Base-by-base conservation (phyloP, 1,140 invertebrate species). In the Drosophila navojoa region DNA sequence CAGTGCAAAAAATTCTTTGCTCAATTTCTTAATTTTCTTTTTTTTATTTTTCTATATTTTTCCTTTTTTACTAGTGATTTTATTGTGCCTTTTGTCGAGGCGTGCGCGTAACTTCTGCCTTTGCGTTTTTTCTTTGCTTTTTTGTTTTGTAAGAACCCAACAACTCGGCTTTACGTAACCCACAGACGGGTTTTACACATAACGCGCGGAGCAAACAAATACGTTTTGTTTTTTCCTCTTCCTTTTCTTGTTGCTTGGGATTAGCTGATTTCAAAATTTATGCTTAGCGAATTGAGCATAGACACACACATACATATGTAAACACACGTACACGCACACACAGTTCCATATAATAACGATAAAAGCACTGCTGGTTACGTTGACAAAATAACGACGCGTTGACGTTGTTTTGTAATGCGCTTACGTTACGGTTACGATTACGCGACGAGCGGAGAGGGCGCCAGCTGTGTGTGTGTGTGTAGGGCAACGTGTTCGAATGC, bases 91-190 rank as follows among this genome's bases (percentile, higher is more conserved):
- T 27, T 38, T 2, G 15, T 68, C 64, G 58, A 71, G 64, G 70
- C 79, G 79, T 77, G 78, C 74, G 79, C 79, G 79, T 75, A 77
- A 79, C 72, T 87, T 87, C 64, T 74, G 62, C 60, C 54, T 71
- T 73, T 77, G 67, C 71, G 55, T 80, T 66, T 85, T 62, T 66
- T 61, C 45, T 67, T 67, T 71, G 27, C 27, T 7, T 32, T 61
- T 70, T 57, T 73, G 84, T 87, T 87, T 89, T 87, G 69, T 87
- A 89, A 87, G 82, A 89, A 89, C 84, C 82, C 69, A 82, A 76
- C 71, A 76, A 52, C 78, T 79, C 75, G 74, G 82, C 81, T 86
- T 86, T 86, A 86, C 81, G 81, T 86, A 86, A 86, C 82, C 71
- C 81, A 75, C 78, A 78, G 70, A 75, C 82, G 75, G 70, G 77